Conservation (phyloP, 2,888 invertebrate genomes). For the Invenusta paracnida region DNA sequence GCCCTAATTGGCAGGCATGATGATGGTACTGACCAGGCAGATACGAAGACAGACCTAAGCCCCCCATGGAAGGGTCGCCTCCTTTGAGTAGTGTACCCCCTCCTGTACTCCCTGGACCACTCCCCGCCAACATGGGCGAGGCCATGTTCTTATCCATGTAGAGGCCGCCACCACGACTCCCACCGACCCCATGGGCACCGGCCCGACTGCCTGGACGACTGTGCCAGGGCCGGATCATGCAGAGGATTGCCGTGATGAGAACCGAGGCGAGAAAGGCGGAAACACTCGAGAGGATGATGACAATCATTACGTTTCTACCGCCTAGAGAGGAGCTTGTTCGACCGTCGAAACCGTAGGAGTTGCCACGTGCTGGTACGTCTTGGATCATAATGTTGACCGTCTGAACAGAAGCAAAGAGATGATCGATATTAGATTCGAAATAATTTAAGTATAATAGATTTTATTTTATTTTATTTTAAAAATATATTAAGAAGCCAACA, state of each 20-base stretch:
- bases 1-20: not conserved
- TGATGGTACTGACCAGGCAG: conserved; percentile 10
- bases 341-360: not conserved
- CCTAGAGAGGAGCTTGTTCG: not conserved
- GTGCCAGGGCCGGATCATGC: conserved; percentile 40
- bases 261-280: conserved; percentile 33
- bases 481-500: too few relatives aligned
- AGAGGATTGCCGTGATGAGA: conserved; percentile 36
- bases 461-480: too few relatives aligned
- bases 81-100: conserved; percentile 1
- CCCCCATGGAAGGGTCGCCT: not conserved
- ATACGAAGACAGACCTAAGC: not conserved
- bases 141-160: conserved; percentile 16
- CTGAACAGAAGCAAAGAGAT: not conserved
- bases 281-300: conserved; percentile 35
- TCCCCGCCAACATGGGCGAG: not conserved
- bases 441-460: too few relatives aligned
- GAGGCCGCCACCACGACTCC: not conserved
- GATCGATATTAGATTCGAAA: not conserved
- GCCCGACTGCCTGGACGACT: not conserved
- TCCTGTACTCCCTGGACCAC: not conserved
- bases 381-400: conserved; percentile 30
- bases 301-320: conserved; percentile 36
- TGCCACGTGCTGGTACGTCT: conserved; percentile 31
- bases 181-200: not conserved